Evolutionary conservation across 2,888 invertebrate genomes (phyloP), one percentile per base, ranked within the genome.

Genomic region (Rotaria macrura): DNA sequence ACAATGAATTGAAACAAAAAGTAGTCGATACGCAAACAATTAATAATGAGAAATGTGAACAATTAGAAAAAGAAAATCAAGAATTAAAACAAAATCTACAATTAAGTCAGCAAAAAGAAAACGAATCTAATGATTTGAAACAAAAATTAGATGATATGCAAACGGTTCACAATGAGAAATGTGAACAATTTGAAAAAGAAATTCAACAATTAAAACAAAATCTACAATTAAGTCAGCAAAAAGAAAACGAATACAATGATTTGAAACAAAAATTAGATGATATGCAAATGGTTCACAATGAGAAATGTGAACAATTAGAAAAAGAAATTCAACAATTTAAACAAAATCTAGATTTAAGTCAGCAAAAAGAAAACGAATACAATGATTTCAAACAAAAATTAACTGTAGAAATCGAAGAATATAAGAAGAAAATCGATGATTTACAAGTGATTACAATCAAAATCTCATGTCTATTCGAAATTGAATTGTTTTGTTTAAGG

Each of bases 171-270:
- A 65, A 17, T 65, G 65, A 65, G 38, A 34, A 65, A 65, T 34
- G 65, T 34, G 65, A 65, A 65, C 12, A 65, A 65, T 65, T 38
- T 7, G 65, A 65, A 65, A 65, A 65, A 34, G 65, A 65, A 38
- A 65, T 65, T 65, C 14, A 79, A 9, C 43, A 79, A 79, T 43
- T 79, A n/a, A 79, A n/a, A 79, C 79, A 79, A 74, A 74, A 25
- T 17, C 1, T 65, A 5, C 29, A 65, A 17, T 65, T 25, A 34
- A 65, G 34, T 17, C 29, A 65, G 20, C 4, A 65, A 65, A 29
- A 65, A 29, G 65, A 65, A 65, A 12, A 17, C 2, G 25, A 74
- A 74, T 74, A 2, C 0, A 29, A 74, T 29, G n/a, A 74, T 25
- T 23, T 25, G 6, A 74, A 38, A 72, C 38, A 34, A 74, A 74